These are phyloP conservation scores for Daboia siamensis DNA, from an alignment of 2,113 vertebrate genomes.

Conservation along the genomic window DNA sequence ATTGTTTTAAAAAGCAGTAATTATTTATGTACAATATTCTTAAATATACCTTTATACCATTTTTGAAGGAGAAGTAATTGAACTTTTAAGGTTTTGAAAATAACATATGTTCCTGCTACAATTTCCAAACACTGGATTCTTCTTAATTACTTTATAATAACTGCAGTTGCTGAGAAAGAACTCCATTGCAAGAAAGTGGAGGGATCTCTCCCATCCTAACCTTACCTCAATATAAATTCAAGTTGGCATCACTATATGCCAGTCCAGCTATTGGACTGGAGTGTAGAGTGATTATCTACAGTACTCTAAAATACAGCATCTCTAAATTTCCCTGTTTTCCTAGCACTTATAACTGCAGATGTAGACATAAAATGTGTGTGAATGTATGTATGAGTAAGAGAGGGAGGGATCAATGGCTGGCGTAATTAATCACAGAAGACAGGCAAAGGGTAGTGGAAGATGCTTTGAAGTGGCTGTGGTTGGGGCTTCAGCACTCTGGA, in stretches of 20 bases:
- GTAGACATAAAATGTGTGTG: background rate
- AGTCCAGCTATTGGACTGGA: background rate
- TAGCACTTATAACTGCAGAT: background rate
- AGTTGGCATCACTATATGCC: background rate
- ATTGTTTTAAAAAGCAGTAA: constrained; percentile 42
- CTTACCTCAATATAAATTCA: background rate
- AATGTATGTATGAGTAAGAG: background rate
- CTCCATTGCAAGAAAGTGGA: background rate
- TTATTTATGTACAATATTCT: constrained; percentile 28
- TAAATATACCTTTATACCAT: background rate
- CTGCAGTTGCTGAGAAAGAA: fast-evolving
- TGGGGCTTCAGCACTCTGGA: constrained; percentile 21
- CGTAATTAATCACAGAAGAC: background rate
- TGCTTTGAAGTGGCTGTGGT: background rate
- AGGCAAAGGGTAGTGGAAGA: background rate
- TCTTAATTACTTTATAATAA: background rate
- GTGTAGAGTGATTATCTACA: background rate
- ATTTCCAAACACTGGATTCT: background rate
- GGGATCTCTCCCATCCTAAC: background rate
- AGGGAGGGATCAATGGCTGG: background rate
- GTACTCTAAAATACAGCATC: background rate
- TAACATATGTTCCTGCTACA: background rate
- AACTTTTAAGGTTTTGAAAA: background rate
- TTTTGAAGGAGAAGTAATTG: background rate
- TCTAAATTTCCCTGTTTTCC: background rate